Conservation (phyloP, 2,113 vertebrate species). For the Echinops telfairi region DNA sequence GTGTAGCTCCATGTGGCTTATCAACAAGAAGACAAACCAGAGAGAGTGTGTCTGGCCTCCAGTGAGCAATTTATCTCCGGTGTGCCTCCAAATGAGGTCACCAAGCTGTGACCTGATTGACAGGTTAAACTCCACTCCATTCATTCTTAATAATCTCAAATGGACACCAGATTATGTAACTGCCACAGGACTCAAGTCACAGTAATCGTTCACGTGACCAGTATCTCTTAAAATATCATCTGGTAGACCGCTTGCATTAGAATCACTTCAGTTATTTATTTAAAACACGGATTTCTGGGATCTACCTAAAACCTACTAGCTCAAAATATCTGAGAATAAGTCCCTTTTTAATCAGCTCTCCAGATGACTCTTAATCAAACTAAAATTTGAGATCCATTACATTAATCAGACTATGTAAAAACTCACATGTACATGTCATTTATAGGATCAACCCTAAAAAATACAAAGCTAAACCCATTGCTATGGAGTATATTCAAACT, state of each 20-base stretch:
- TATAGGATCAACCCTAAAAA: neutral
- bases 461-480: neutral
- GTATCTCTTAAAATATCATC: neutral
- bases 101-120: too few species aligned
- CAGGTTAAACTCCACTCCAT: too few species aligned
- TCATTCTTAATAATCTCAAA: too few species aligned
- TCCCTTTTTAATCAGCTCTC: neutral
- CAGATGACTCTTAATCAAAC: neutral
- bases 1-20: too few species aligned
- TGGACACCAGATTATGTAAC: too few species aligned
- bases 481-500: neutral
- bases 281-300: neutral
- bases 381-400: neutral
- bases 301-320: neutral
- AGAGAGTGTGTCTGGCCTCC: too few species aligned
- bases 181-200: too few species aligned
- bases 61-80: too few species aligned
- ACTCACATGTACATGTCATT: neutral
- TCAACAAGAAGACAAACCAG: too few species aligned
- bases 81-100: too few species aligned
- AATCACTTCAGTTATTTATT: neutral
- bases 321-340: neutral
- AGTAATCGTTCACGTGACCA: fast-evolving
- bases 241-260: neutral
- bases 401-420: neutral